Evolutionary conservation across 1,140 invertebrate species (phyloP).

Genomic region (Calliopsis andreniformis): DNA sequence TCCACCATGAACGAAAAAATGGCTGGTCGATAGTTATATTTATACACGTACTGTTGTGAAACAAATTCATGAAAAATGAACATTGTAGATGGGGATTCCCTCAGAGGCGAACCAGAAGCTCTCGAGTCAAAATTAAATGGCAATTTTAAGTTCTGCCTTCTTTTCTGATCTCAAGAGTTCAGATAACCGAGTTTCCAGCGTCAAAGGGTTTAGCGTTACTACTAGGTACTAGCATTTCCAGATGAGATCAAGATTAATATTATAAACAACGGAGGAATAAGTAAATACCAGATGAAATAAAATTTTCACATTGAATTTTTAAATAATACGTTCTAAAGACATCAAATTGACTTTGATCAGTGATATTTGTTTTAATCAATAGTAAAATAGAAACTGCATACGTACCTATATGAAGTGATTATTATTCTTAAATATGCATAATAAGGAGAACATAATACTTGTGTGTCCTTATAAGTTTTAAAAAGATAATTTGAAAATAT

Average conservation of each 20-base stretch:
- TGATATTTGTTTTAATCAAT: no score
- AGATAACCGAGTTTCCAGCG: conserved; percentile 10
- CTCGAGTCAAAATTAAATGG: conserved; percentile 18
- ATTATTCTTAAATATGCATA: no score
- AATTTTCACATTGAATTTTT: no score
- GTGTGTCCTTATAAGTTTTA: no score
- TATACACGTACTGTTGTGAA: conserved; percentile 18
- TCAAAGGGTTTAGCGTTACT: conserved; percentile 4
- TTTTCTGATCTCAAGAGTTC: neutral
- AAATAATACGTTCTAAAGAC: no score
- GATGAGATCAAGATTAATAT: conserved; percentile 28
- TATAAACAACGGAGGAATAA: neutral
- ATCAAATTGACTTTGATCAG: no score
- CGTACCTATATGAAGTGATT: no score
- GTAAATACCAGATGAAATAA: neutral
- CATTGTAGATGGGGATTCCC: neutral
- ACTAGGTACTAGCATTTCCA: neutral
- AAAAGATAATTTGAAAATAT: no score
- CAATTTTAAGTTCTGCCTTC: conserved; percentile 20
- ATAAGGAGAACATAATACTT: no score
- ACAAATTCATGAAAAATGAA: conserved; percentile 6
- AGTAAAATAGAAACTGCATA: no score
- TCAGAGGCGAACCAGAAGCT: neutral
- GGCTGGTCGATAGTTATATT: conserved; percentile 24
- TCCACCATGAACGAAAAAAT: neutral